These are phyloP conservation scores for Araneus ventricosus DNA, from an alignment of 1,140 invertebrate genomes.

Conservation along the genomic window DNA sequence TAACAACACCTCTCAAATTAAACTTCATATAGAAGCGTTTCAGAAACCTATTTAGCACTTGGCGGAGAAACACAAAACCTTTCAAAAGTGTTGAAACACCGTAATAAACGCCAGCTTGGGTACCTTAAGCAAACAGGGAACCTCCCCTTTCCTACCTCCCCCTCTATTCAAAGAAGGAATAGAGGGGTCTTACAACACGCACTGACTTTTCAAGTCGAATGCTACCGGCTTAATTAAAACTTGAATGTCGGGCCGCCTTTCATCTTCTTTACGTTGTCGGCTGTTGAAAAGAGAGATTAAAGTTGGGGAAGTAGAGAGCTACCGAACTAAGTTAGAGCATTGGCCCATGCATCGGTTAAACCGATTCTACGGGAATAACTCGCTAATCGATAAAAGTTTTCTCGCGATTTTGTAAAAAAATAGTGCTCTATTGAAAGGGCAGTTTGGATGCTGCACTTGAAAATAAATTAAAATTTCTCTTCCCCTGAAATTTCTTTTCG, in stretches of 20 bases:
- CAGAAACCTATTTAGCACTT: background rate
- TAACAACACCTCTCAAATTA: background rate
- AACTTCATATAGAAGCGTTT: background rate
- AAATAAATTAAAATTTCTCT: background rate
- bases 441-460: background rate
- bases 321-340: background rate
- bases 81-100: background rate
- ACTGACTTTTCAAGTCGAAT: background rate
- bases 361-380: background rate
- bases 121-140: background rate
- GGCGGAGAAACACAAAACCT: background rate
- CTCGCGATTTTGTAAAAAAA: background rate
- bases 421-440: background rate
- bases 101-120: background rate
- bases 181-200: background rate
- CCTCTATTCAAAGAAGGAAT: no score
- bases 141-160: background rate
- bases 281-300: background rate
- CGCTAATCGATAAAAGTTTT: background rate
- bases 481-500: background rate
- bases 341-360: background rate
- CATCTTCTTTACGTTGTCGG: background rate
- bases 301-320: background rate
- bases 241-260: background rate
- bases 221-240: background rate